phyloP scores from a whole-genome alignment of 1,140 invertebrate species.

The Drosophila micromelanica region DNA sequence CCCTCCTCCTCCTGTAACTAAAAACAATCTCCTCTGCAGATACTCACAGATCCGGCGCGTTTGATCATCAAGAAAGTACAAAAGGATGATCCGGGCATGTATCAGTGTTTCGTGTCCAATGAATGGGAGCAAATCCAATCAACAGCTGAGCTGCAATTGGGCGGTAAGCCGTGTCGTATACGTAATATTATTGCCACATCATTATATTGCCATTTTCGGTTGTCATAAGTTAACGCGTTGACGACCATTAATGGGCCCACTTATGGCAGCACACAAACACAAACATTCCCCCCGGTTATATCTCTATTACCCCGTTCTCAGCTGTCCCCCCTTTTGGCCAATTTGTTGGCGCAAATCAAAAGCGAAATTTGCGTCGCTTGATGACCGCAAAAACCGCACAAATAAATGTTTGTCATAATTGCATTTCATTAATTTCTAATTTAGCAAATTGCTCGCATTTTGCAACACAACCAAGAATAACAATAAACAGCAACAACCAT shows the following conservation, averaged over 20 bases:
- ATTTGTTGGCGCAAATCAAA: constrained; percentile 21
- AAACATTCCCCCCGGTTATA: background rate
- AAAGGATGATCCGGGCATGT: constrained; percentile 87
- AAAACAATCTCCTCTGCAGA: constrained; percentile 42
- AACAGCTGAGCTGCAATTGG: constrained; percentile 91
- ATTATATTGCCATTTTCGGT: constrained; percentile 19
- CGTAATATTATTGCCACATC: constrained; percentile 28
- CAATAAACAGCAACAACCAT: constrained; percentile 25
- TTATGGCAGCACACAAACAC: constrained; percentile 36
- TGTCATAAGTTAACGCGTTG: constrained; percentile 58
- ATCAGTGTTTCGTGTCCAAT: constrained; percentile 95
- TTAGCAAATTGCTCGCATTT: constrained; percentile 80
- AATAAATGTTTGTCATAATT: constrained; percentile 83
- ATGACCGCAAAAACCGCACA: constrained; percentile 72
- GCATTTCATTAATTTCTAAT: constrained; percentile 83
- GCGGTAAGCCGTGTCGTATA: constrained; percentile 86
- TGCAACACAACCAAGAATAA: constrained; percentile 36
- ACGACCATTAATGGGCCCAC: constrained; percentile 71
- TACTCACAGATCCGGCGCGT: constrained; percentile 79
- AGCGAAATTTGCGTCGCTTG: constrained; percentile 30
- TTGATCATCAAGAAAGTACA: constrained; percentile 83
- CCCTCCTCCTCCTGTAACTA: background rate
- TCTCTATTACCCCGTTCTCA: too few relatives aligned
- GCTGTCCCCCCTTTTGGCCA: constrained; percentile 5
- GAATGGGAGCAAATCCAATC: constrained; percentile 94